These are phyloP conservation scores for Sclerodermus sp. DNA, from an alignment of 2,888 invertebrate species.

Conservation along the genomic window DNA sequence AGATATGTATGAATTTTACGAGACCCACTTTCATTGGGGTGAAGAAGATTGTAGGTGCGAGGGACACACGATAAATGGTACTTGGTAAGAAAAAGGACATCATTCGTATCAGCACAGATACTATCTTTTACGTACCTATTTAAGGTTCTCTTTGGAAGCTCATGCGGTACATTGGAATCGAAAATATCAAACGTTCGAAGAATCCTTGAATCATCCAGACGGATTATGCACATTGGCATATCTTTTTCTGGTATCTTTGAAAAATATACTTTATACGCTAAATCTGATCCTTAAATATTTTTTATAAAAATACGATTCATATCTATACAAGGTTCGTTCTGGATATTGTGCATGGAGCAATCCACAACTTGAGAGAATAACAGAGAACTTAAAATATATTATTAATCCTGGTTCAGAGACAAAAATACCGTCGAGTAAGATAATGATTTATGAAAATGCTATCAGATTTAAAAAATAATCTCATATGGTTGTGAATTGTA, in stretches of 20 bases:
- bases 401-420: conserved; percentile 15
- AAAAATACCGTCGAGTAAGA: conserved; percentile 38
- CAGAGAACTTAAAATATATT: conserved; percentile 35
- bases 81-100: conserved; percentile 29
- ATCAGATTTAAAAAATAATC: neutral
- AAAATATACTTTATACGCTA: neutral
- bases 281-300: neutral
- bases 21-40: conserved; percentile 46
- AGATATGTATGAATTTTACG: conserved; percentile 38
- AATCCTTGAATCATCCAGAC: conserved; percentile 39
- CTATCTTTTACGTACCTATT: neutral
- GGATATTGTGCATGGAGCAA: conserved; percentile 18
- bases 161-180: conserved; percentile 45
- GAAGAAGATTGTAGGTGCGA: conserved; percentile 40
- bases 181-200: conserved; percentile 37
- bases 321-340: conserved; percentile 23
- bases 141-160: conserved; percentile 47
- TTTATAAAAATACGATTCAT: neutral
- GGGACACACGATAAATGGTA: conserved; percentile 43
- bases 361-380: conserved; percentile 34
- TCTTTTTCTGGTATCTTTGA: conserved; percentile 38
- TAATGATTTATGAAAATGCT: too few species aligned
- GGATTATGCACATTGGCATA: conserved; percentile 39
- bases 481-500: conserved; percentile 11
- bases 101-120: neutral